Evolutionary conservation across 1,140 invertebrate genomes (phyloP), one percentile per base, ranked within the genome.

Genomic region (Muscidifurax raptorellus): DNA sequence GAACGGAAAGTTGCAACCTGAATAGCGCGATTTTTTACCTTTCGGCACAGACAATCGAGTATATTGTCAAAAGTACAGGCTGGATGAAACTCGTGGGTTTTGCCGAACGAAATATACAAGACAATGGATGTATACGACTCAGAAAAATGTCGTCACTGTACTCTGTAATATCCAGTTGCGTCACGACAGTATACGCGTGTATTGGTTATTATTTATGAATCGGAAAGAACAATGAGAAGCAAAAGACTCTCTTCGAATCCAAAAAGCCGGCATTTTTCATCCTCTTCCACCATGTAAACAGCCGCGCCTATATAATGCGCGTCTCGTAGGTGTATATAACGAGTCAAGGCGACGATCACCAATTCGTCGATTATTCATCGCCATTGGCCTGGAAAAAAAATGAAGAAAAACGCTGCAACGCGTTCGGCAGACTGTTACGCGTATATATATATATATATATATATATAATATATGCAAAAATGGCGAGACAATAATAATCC

Each of bases 1-100:
- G 79, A 80, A 72, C 79, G 79, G 79, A 71, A 80, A 72, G 66
- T 72, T n/a, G 52, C 18, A 59, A n/a, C 18, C 52, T 59, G 52
- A 59, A 59, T 59, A n/a, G 52, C 52, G 52, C 52, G 52, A 59
- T n/a, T 15, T 59, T 59, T 59, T 18, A 12, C 52, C 18, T 59
- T 59, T 18, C 6, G 2, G 18, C 4, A 4, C 52, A n/a, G 18
- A 59, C 15, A 52, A n/a, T 22, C 52, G 18, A n/a, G 6, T 5
- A 7, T 7, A 15, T 59, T 22, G 22, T 59, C 15, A 22, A 59
- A n/a, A 59, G 9, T 0, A 40, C 7, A 32, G 52, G 28, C 7
- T 52, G 5, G 7, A 15, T 2, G 28, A 40, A 40, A 27, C 52
- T 22, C 25, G 52, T 13, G 64, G 6, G 13, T 47, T 47, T 47